These are phyloP conservation scores for Orgyia antiqua DNA, from an alignment of 2,888 invertebrate genomes.

Conservation along the genomic window DNA sequence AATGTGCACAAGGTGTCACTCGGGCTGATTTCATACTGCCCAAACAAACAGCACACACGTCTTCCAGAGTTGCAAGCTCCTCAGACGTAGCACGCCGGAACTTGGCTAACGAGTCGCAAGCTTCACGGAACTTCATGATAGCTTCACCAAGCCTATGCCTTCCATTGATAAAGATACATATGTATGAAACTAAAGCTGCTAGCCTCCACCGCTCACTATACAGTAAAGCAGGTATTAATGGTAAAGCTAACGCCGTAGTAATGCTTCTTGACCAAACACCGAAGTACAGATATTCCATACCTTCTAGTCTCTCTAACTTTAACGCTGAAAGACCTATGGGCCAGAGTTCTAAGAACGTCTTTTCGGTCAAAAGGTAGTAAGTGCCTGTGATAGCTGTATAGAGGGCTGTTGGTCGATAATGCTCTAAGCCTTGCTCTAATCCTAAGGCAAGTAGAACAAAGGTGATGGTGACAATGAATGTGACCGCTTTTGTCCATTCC, in stretches of 20 bases:
- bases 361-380: constrained; percentile 85
- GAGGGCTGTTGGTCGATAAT: constrained; percentile 83
- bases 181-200: constrained; percentile 77
- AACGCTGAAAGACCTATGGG: constrained; percentile 77
- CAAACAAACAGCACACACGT: constrained; percentile 88
- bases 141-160: constrained; percentile 80
- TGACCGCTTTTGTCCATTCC: constrained; percentile 90
- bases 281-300: constrained; percentile 84
- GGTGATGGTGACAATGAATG: constrained; percentile 86
- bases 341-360: constrained; percentile 83
- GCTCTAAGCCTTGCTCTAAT: constrained; percentile 84
- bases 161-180: constrained; percentile 82
- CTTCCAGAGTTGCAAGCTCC: constrained; percentile 83
- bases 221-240: constrained; percentile 76
- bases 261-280: constrained; percentile 81
- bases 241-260: constrained; percentile 76
- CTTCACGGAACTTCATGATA: constrained; percentile 72
- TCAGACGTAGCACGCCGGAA: constrained; percentile 81
- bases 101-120: constrained; percentile 79
- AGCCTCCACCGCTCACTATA: constrained; percentile 78
- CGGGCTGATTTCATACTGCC: constrained; percentile 83
- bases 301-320: constrained; percentile 81
- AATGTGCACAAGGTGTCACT: constrained; percentile 88
- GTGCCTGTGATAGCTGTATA: constrained; percentile 82
- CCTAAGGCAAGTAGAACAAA: constrained; percentile 87